Percentiles rank a stretch among this genome's conserved stretches.
These are phyloP conservation scores for Tinamus guttatus DNA, from an alignment of 2,113 vertebrate species.

Conservation along the genomic window DNA sequence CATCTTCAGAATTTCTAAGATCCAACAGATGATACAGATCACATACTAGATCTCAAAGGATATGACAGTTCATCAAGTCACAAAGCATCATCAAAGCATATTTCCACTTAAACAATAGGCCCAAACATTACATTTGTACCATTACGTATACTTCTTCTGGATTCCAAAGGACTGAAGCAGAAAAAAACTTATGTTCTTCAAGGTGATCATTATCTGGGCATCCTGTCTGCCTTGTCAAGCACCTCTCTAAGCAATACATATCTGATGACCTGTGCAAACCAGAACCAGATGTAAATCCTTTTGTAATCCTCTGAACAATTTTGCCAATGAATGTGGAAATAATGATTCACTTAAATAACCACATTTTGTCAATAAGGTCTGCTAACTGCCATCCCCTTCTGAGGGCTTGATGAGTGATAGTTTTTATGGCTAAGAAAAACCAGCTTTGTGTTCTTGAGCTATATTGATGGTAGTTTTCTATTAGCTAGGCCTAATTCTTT, in stretches of 20 bases:
- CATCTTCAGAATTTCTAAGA: not conserved
- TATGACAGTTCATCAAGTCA: not conserved
- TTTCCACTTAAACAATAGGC: not conserved
- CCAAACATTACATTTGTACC: not conserved
- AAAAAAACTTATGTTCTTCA: not conserved
- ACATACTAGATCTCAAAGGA: not conserved
- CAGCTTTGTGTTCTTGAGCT: not conserved
- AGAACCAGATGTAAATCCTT: not conserved
- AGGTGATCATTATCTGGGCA: not conserved
- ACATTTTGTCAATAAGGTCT: not conserved
- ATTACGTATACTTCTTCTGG: not conserved
- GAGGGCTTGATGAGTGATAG: not conserved
- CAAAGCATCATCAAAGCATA: not conserved
- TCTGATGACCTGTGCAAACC: slow-evolving; percentile 9
- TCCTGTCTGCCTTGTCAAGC: not conserved
- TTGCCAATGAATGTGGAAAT: not conserved
- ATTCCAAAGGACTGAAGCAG: not conserved
- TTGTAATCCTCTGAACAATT: not conserved
- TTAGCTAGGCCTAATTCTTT: not conserved
- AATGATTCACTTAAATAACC: not conserved
- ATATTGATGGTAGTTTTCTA: not conserved
- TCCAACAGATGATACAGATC: not conserved
- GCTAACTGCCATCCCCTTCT: not conserved
- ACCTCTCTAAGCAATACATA: not conserved
- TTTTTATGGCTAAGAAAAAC: not conserved